Evolutionary conservation across 2,888 invertebrate genomes (phyloP).

Genomic region (Thalpophila matura): DNA sequence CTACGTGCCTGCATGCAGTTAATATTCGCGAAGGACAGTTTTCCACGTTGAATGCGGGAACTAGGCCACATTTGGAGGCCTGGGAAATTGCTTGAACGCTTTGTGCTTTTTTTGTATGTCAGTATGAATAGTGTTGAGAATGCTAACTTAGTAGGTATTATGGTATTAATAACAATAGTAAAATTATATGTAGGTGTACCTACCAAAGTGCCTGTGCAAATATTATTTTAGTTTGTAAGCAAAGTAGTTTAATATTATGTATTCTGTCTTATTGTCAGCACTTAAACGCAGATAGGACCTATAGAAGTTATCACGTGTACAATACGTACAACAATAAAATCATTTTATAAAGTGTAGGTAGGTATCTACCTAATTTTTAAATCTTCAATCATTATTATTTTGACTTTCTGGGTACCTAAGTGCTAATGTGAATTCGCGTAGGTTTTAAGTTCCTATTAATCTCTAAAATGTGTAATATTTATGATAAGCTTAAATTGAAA

Average conservation of each 20-base stretch:
- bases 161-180: constrained; percentile 23
- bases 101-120: constrained; percentile 30
- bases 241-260: too few relatives aligned
- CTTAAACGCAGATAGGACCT: neutral
- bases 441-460: too few relatives aligned
- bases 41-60: constrained; percentile 58
- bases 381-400: too few relatives aligned
- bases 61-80: constrained; percentile 57
- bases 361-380: too few relatives aligned
- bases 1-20: constrained; percentile 39
- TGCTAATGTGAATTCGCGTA: too few relatives aligned
- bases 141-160: constrained; percentile 21
- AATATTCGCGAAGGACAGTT: constrained; percentile 53
- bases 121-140: constrained; percentile 25
- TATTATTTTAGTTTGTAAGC: constrained; percentile 36
- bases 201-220: constrained; percentile 23
- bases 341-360: too few relatives aligned
- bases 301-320: constrained; percentile 16
- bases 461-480: too few relatives aligned
- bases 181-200: constrained; percentile 11
- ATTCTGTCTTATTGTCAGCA: constrained; percentile 31
- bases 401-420: too few relatives aligned
- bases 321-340: neutral
- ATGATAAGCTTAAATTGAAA: too few relatives aligned
- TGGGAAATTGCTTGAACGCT: constrained; percentile 48